Evolutionary conservation across 2,888 invertebrate genomes (phyloP).

Genomic region (Epiblema foenella): DNA sequence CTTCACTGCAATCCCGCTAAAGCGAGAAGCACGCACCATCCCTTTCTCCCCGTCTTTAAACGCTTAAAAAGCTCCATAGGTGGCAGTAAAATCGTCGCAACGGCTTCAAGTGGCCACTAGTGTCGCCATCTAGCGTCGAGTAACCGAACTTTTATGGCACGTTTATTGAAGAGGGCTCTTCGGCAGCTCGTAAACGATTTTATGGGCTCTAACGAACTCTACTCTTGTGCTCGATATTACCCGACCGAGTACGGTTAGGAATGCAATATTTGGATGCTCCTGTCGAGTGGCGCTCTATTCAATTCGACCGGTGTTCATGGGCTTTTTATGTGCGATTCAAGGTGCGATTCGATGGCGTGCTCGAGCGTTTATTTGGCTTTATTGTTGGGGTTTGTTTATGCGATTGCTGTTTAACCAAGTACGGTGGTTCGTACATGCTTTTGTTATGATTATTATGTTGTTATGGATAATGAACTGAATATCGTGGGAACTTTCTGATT

Average conservation of each 20-base stretch:
- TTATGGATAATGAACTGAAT: constrained; percentile 73
- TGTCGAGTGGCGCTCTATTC: constrained; percentile 79
- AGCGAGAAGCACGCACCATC: constrained; percentile 57
- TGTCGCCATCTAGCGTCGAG: constrained; percentile 82
- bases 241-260: constrained; percentile 79
- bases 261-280: constrained; percentile 80
- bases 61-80: constrained; percentile 83
- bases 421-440: constrained; percentile 81
- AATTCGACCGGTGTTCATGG: constrained; percentile 82
- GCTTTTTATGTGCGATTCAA: constrained; percentile 84
- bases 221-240: constrained; percentile 80
- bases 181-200: constrained; percentile 85
- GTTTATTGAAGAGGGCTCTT: constrained; percentile 85
- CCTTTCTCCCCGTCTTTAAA: constrained; percentile 66
- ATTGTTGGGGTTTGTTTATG: constrained; percentile 85
- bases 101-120: constrained; percentile 80
- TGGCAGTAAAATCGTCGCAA: constrained; percentile 83
- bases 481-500: constrained; percentile 67
- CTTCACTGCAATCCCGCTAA: constrained; percentile 57
- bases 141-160: constrained; percentile 84
- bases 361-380: constrained; percentile 84
- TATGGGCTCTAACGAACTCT: constrained; percentile 82
- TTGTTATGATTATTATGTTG: constrained; percentile 84
- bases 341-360: constrained; percentile 85
- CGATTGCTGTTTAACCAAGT: constrained; percentile 84